These are phyloP conservation scores for Meloidogyne exigua DNA, from an alignment of 1,140 invertebrate species.

Conservation along the genomic window DNA sequence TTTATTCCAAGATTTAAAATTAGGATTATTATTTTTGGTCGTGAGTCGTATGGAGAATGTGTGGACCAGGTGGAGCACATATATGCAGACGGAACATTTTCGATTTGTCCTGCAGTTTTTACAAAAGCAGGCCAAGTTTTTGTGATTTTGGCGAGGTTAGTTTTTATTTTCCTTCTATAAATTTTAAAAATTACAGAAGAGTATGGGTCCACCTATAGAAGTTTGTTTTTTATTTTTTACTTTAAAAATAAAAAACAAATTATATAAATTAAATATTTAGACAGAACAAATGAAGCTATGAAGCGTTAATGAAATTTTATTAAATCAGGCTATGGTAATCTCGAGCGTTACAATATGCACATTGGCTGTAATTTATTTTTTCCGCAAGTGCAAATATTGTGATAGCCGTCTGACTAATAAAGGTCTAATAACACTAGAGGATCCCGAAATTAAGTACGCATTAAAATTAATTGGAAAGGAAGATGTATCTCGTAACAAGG, in stretches of 20 bases:
- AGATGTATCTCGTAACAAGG: constrained; percentile 44
- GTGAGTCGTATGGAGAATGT: too few species aligned
- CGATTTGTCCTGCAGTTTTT: too few species aligned
- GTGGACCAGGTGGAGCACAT: too few species aligned
- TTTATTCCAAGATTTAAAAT: too few species aligned
- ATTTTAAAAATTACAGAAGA: too few species aligned
- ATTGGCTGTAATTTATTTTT: constrained; percentile 18
- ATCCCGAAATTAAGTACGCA: constrained; percentile 83
- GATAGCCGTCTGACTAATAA: constrained; percentile 13
- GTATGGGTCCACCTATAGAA: not conserved
- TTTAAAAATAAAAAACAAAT: not conserved
- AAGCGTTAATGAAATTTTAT: not conserved
- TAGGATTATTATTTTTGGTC: too few species aligned
- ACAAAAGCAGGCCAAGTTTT: too few species aligned
- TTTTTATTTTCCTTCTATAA: too few species aligned
- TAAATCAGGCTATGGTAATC: not conserved
- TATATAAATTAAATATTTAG: not conserved
- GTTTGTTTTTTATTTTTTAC: not conserved
- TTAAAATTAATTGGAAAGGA: constrained; percentile 81
- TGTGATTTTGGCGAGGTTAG: too few species aligned
- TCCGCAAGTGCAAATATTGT: constrained; percentile 1
- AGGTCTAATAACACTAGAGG: constrained; percentile 72
- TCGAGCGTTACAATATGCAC: constrained; percentile 15
- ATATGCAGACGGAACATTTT: too few species aligned
- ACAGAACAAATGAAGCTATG: not conserved